These are phyloP conservation scores for Yponomeuta cagnagella DNA, from an alignment of 2,888 invertebrate species.

Conservation along the genomic window DNA sequence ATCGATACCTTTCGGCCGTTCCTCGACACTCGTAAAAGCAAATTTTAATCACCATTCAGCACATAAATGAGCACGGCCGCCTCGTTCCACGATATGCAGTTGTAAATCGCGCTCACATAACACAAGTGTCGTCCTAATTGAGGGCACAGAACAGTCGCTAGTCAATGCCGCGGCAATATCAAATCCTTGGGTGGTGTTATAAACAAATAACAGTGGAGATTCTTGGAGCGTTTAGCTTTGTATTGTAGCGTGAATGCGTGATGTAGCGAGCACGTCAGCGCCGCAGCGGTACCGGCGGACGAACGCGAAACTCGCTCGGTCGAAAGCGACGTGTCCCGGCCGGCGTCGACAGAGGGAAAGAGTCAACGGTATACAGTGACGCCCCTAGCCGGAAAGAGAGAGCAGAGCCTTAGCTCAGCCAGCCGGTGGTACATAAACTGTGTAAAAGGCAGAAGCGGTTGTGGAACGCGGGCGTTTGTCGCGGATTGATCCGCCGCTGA, in stretches of 20 bases:
- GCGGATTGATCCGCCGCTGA: conserved; percentile 53
- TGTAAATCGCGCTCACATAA: conserved; percentile 24
- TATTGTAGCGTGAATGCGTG: conserved; percentile 36
- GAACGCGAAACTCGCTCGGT: conserved; percentile 58
- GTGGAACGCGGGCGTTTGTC: neutral
- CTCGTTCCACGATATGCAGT: conserved; percentile 54
- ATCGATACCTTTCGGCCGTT: conserved; percentile 63
- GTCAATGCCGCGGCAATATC: conserved; percentile 36
- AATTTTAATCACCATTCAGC: conserved; percentile 71
- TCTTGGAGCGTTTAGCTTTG: conserved; percentile 37
- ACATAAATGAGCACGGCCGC: conserved; percentile 63
- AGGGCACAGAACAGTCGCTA: conserved; percentile 42
- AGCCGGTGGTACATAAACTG: conserved; percentile 54
- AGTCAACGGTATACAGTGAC: conserved; percentile 29
- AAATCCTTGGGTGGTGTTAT: conserved; percentile 12
- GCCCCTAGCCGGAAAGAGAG: conserved; percentile 32
- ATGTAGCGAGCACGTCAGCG: conserved; percentile 55
- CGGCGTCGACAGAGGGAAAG: conserved; percentile 39
- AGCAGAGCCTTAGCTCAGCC: conserved; percentile 37
- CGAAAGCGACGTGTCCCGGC: conserved; percentile 60
- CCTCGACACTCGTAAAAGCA: conserved; percentile 65
- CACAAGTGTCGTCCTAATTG: neutral
- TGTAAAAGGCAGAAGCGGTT: conserved; percentile 45
- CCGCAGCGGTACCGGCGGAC: conserved; percentile 67
- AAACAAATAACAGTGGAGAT: conserved; percentile 15